These are phyloP conservation scores for Monopterus albus DNA, from an alignment of 2,113 vertebrate genomes.

Conservation along the genomic window DNA sequence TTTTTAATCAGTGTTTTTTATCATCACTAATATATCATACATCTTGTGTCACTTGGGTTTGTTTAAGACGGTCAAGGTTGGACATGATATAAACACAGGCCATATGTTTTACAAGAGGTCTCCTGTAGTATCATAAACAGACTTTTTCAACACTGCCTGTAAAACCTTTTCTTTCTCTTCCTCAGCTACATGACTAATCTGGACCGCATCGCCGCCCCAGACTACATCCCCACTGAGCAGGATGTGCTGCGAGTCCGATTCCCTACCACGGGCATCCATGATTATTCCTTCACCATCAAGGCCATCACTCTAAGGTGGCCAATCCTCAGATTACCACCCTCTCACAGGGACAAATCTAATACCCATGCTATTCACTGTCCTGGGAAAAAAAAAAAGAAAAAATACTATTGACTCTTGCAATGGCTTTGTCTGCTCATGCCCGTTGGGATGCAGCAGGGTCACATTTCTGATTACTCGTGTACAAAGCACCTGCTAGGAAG, in stretches of 20 bases:
- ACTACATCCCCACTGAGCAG: constrained; percentile 88
- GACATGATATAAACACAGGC: constrained; percentile 25
- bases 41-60: constrained; percentile 28
- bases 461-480: constrained; percentile 26
- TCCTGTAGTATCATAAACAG: neutral
- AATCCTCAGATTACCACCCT: constrained; percentile 20
- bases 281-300: constrained; percentile 88
- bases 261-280: constrained; percentile 92
- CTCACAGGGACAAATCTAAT: constrained; percentile 32
- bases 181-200: constrained; percentile 87
- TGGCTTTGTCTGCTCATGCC: constrained; percentile 46
- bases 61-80: neutral
- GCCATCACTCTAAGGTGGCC: constrained; percentile 88
- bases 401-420: constrained; percentile 16
- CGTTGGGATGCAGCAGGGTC: constrained; percentile 33
- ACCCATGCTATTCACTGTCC: constrained; percentile 38
- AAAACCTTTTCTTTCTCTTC: constrained; percentile 9
- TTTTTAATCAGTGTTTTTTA: constrained; percentile 45
- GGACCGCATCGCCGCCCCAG: constrained; percentile 83
- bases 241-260: constrained; percentile 90
- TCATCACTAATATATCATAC: constrained; percentile 6
- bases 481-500: constrained; percentile 23
- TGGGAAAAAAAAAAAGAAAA: constrained; percentile 34
- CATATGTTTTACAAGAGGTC: neutral
- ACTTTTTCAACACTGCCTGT: neutral